Base-by-base conservation (phyloP, 2,888 invertebrate genomes). In the Ectropis crepuscularia region DNA sequence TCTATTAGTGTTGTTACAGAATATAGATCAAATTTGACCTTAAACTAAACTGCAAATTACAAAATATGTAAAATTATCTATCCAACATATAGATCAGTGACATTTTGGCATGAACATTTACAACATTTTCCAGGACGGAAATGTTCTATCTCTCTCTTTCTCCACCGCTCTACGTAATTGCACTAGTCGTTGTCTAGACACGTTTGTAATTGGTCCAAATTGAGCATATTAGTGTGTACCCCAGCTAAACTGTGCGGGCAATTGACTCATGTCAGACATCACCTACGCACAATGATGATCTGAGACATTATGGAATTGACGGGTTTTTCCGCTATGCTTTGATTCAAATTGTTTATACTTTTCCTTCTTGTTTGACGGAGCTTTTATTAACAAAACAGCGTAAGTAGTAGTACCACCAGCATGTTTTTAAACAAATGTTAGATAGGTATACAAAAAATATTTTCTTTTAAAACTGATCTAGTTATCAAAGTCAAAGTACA, bases 171-270 rank as follows among this genome's bases (percentile, higher is more conserved):
- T 58, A 66, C 61, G 55, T 66, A 67, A 68, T 71, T 67, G 63
- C 61, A 57, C 65, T 76, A 75, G 73, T 39, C 74, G 71, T 74
- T 74, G 74, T 70, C 64, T 64, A 69, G 63, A 68, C 62, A 54
- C 65, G 59, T 65, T 71, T 73, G 75, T 81, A 83, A 87, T 85
- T 84, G 81, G 68, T 68, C 70, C 57, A 70, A 82, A 85, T 86
- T 84, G 81, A 77, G 68, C 79, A 75, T 75, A 87, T 86, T 82
- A 80, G 67, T 79, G 70, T 80, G 85, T 75, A 69, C 63, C 73
- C 73, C 75, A 76, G 73, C 83, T 74, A 74, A 78, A 71, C 74
- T 70, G 57, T 79, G 70, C 65, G 65, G 63, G 63, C 79, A 80
- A 83, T 82, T 80, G 74, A 57, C 50, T 50, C 38, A 7, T 49